Evolutionary conservation across 2,888 invertebrate genomes (phyloP).

Genomic region (Zygothrica quintamaculata): DNA sequence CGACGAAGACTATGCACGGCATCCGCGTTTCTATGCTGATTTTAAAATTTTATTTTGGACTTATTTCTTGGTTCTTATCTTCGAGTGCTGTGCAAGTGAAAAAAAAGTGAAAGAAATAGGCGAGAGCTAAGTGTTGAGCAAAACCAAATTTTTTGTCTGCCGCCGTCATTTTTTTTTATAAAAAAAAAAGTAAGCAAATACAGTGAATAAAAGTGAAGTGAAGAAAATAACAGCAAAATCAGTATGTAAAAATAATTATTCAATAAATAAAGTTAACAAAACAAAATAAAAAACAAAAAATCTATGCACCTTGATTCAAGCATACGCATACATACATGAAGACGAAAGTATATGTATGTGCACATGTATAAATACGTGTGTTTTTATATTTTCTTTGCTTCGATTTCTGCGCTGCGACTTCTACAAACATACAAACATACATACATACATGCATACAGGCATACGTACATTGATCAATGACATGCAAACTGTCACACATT

Average conservation of each 20-base stretch:
- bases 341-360: background rate
- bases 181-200: slow-evolving; percentile 56
- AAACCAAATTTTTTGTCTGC: slow-evolving; percentile 34
- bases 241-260: slow-evolving; percentile 33
- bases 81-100: slow-evolving; percentile 34
- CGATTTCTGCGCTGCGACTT: slow-evolving; percentile 4
- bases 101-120: slow-evolving; percentile 39
- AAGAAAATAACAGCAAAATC: slow-evolving; percentile 33
- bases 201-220: slow-evolving; percentile 36
- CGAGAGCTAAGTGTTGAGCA: slow-evolving; percentile 29
- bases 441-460: slow-evolving; percentile 8
- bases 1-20: slow-evolving; percentile 29
- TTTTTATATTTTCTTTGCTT: slow-evolving; percentile 27
- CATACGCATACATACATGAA: slow-evolving; percentile 1
- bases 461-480: background rate
- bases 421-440: slow-evolving; percentile 4
- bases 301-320: slow-evolving; percentile 28
- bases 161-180: slow-evolving; percentile 23
- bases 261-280: slow-evolving; percentile 31
- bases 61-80: slow-evolving; percentile 21
- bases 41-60: slow-evolving; percentile 43
- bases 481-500: background rate
- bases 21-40: slow-evolving; percentile 40
- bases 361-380: slow-evolving; percentile 12
- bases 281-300: slow-evolving; percentile 13